phyloP scores from a whole-genome alignment of 2,888 invertebrate genomes.

The Idaea straminata region DNA sequence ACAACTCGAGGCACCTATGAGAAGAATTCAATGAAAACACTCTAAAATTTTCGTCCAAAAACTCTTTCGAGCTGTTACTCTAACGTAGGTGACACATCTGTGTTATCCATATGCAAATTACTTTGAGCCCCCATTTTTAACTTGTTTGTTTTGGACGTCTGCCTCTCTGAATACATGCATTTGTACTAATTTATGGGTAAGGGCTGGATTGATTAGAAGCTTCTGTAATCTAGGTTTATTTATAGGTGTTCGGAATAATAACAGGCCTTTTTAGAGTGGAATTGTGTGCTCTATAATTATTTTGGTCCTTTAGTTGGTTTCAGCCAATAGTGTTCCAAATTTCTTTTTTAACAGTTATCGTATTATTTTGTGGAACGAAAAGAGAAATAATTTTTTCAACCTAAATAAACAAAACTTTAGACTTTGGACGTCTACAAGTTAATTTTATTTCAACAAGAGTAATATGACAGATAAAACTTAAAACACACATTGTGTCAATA shows the following conservation, averaged over 20 bases:
- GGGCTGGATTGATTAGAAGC: constrained; percentile 37
- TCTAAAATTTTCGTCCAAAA: constrained; percentile 10
- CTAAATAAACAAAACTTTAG: too few species aligned
- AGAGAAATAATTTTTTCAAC: too few species aligned
- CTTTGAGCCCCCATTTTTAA: constrained; percentile 65
- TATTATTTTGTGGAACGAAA: too few species aligned
- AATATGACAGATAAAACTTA: not conserved
- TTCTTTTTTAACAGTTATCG: too few species aligned
- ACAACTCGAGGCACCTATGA: not conserved
- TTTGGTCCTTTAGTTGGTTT: not conserved
- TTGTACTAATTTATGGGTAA: constrained; percentile 35
- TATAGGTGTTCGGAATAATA: constrained; percentile 16
- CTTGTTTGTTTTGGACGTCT: constrained; percentile 72
- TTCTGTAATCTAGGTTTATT: constrained; percentile 30
- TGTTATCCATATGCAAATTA: constrained; percentile 75
- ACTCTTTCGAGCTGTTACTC: constrained; percentile 36
- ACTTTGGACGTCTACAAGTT: too few species aligned
- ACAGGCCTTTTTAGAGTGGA: constrained; percentile 1
- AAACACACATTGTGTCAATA: constrained; percentile 1
- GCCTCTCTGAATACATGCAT: constrained; percentile 44
- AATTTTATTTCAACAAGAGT: not conserved
- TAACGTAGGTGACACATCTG: constrained; percentile 52
- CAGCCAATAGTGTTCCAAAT: not conserved
- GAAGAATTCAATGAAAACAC: not conserved
- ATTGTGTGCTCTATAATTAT: not conserved